Evolutionary conservation across 2,888 invertebrate genomes (phyloP).

Genomic region (Odontomyia ornata): DNA sequence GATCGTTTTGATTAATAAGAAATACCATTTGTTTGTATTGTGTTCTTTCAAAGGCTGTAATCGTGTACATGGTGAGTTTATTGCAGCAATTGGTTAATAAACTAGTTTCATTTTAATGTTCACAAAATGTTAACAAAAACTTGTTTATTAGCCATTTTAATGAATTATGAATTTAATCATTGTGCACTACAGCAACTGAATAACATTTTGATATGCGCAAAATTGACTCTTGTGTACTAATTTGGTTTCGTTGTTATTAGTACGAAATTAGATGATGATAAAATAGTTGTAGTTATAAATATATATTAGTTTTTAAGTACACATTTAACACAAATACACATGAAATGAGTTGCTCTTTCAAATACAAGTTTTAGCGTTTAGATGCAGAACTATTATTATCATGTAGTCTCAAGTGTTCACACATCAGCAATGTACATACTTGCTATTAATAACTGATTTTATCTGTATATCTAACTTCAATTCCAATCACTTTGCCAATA

Average conservation of each 20-base stretch:
- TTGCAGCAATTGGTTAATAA: too few species aligned
- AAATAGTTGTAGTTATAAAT: not conserved
- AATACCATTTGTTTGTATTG: too few species aligned
- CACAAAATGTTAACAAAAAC: too few species aligned
- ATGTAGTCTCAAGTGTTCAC: slow-evolving; percentile 2
- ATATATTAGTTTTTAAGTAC: not conserved
- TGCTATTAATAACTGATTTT: not conserved
- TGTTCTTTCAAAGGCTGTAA: too few species aligned
- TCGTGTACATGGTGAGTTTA: too few species aligned
- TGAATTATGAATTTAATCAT: too few species aligned
- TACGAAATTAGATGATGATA: not conserved
- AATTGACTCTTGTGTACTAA: not conserved
- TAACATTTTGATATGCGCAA: not conserved
- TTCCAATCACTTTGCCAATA: too few species aligned
- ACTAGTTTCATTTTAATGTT: too few species aligned
- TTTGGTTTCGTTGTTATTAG: slow-evolving; percentile 16
- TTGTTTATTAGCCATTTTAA: too few species aligned
- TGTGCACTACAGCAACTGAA: too few species aligned
- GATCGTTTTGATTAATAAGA: too few species aligned
- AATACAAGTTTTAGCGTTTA: not conserved
- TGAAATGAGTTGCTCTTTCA: not conserved
- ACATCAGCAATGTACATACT: not conserved
- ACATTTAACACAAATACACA: not conserved
- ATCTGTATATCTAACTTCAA: too few species aligned
- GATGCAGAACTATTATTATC: not conserved